These are phyloP conservation scores for Thaumetopoea pityocampa DNA, from an alignment of 1,140 invertebrate genomes.

Conservation along the genomic window DNA sequence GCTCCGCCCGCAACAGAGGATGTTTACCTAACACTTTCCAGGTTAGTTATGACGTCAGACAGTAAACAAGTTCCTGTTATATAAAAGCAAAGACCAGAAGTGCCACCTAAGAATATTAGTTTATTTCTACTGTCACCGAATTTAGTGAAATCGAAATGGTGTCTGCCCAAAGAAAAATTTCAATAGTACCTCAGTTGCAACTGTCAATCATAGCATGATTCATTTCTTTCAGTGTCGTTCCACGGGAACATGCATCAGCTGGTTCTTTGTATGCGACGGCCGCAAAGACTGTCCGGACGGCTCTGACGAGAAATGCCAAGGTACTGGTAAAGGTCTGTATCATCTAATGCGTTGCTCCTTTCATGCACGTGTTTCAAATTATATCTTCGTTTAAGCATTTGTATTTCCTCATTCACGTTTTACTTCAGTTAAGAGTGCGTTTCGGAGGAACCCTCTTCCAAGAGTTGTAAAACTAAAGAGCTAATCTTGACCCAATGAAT, in stretches of 20 bases:
- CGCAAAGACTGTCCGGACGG: conserved; percentile 90
- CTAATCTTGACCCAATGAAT: no score
- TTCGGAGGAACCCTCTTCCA: no score
- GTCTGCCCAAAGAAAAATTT: no score
- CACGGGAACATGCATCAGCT: conserved; percentile 90
- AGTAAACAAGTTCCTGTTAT: no score
- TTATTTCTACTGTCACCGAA: no score
- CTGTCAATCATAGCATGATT: conserved; percentile 3
- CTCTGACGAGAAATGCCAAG: conserved; percentile 87
- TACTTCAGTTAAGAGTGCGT: no score
- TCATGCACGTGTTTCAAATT: conserved; percentile 11
- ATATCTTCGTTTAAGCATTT: no score
- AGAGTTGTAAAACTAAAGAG: no score
- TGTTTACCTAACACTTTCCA: conserved; percentile 91
- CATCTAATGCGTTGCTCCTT: conserved; percentile 3
- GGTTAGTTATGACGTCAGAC: conserved; percentile 72
- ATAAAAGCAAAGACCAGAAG: no score
- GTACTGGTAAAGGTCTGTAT: conserved; percentile 60
- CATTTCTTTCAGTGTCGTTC: conserved; percentile 81
- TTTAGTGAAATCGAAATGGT: no score
- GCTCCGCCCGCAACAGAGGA: conserved; percentile 83
- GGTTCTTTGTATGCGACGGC: conserved; percentile 96
- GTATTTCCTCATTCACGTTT: conserved; percentile 2
- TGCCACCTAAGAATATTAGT: no score
- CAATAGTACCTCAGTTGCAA: no score